These are phyloP conservation scores for Acholoe squamosa DNA, from an alignment of 2,888 invertebrate genomes.

Conservation along the genomic window DNA sequence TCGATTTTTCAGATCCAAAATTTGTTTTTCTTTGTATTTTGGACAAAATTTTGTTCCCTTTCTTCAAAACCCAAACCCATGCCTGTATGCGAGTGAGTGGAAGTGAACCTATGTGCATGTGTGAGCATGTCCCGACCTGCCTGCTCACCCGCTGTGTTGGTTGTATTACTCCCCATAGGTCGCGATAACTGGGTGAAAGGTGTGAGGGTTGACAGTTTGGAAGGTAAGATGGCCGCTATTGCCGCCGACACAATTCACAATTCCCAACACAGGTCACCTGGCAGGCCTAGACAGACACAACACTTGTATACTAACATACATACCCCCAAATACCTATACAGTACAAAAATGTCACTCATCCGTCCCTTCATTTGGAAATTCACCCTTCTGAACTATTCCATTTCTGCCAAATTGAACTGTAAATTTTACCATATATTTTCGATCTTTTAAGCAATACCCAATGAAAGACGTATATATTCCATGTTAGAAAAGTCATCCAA, in stretches of 20 bases:
- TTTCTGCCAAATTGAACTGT: not conserved
- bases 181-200: constrained; percentile 59
- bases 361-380: not conserved
- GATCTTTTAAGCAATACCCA: no score
- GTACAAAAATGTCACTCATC: not conserved
- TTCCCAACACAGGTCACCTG: not conserved
- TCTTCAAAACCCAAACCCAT: not conserved
- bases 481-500: no score
- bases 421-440: no score
- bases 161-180: constrained; percentile 15
- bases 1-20: no score
- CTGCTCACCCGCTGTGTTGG: not conserved
- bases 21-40: no score
- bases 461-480: no score
- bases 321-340: not conserved
- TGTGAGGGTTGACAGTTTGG: constrained; percentile 57
- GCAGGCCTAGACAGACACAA: not conserved
- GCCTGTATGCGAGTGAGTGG: not conserved
- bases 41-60: no score
- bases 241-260: not conserved
- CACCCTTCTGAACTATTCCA: not conserved
- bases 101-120: not conserved
- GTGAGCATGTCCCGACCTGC: not conserved
- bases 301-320: not conserved
- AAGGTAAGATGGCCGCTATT: constrained; percentile 36